These are phyloP conservation scores for Xylocampa areola DNA, from an alignment of 2,888 invertebrate genomes.

Conservation along the genomic window DNA sequence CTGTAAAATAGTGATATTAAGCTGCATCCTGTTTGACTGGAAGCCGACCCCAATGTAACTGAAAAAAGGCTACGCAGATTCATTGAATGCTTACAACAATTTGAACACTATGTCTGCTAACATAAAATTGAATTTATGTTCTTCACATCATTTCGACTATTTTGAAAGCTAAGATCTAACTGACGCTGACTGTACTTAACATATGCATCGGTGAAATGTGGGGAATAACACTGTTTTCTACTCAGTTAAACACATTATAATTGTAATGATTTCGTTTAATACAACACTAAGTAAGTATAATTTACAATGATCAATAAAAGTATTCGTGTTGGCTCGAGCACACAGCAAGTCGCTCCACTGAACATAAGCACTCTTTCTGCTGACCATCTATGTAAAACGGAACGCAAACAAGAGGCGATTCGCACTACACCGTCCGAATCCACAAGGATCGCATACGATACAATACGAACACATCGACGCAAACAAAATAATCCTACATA, in stretches of 20 bases:
- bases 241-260: constrained; percentile 64
- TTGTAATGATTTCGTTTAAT: constrained; percentile 90
- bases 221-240: too few relatives aligned
- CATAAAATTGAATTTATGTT: too few relatives aligned
- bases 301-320: constrained; percentile 86
- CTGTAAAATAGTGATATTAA: too few relatives aligned
- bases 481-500: constrained; percentile 34
- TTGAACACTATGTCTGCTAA: too few relatives aligned
- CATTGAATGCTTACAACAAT: too few relatives aligned
- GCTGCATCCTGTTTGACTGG: too few relatives aligned
- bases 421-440: constrained; percentile 55
- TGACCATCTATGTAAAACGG: constrained; percentile 47
- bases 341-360: constrained; percentile 47
- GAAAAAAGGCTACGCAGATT: too few relatives aligned
- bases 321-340: constrained; percentile 67
- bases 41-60: too few relatives aligned
- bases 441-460: constrained; percentile 19
- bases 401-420: constrained; percentile 46
- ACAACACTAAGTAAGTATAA: constrained; percentile 90
- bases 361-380: constrained; percentile 46
- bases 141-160: too few relatives aligned
- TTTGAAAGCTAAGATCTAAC: too few relatives aligned
- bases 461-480: constrained; percentile 25
- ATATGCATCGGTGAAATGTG: too few relatives aligned
- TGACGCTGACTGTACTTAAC: too few relatives aligned